Base-by-base conservation (phyloP, 2,888 invertebrate genomes). In the Psylliodes chrysocephalus region DNA sequence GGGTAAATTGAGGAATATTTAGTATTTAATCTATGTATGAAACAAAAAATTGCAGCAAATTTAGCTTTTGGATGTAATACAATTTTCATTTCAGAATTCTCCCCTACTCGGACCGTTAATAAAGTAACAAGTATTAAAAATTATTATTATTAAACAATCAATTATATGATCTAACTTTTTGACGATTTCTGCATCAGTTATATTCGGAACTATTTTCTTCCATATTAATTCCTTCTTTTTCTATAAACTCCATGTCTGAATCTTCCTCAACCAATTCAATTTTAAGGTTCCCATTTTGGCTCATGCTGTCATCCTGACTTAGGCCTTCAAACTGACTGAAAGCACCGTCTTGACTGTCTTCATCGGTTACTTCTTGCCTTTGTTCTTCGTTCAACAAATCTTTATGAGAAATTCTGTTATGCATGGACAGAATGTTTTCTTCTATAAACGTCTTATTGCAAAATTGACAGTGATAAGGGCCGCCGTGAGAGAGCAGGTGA, bases 401-500 rank as follows among this genome's bases (percentile, higher is more conserved):
- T 53, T 64, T 64, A 53, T 76, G 76, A 8, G 64, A 47, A 18
- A 62, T 68, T 64, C 72, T 75, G 64, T 71, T 60, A 56, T 78
- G 78, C 53, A 71, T 65, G 30, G 68, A 67, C 33, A 78, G 57
- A 54, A 72, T 74, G 12, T 63, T 46, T 10, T 63, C 46, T 49
- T 77, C 76, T 12, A 67, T 65, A 19, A 69, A 69, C 47, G 30
- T 67, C 38, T 55, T 69, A n/a, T 46, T 61, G 54, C 78, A 78
- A 46, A 73, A 55, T 8, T 69, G 64, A 60, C 78, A 78, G 0
- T 47, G 42, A 51, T 74, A 68, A 2, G 71, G 75, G 0, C 77
- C 82, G 0, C 83, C 82, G 62, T 86, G 86, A 0, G 85, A 82
- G 69, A 81, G 78, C 82, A 86, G 77, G 73, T 86, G 86, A 64